These are phyloP conservation scores for Teleogryllus occipitalis DNA, from an alignment of 1,140 invertebrate genomes.

Conservation along the genomic window DNA sequence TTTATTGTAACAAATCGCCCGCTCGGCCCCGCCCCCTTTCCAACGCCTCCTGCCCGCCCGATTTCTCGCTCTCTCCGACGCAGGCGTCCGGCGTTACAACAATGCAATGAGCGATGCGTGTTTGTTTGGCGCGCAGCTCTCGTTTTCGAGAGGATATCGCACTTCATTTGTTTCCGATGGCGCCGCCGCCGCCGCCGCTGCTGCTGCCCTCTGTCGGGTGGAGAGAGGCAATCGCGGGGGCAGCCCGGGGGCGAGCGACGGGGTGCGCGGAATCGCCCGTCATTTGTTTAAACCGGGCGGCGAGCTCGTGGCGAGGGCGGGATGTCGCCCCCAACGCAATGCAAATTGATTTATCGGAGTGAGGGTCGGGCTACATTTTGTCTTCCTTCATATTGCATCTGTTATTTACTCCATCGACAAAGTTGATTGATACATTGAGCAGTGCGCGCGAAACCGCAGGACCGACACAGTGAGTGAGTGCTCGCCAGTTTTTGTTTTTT, in stretches of 20 bases:
- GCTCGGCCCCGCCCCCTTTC: not conserved
- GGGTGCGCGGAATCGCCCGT: not conserved
- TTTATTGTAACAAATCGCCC: not conserved
- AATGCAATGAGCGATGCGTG: not conserved
- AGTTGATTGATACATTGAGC: not conserved
- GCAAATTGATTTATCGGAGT: not conserved
- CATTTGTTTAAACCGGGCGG: not conserved
- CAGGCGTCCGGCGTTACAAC: not conserved
- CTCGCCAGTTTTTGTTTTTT: too few species aligned
- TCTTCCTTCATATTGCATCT: not conserved
- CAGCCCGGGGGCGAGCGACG: not conserved
- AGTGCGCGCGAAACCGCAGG: too few species aligned
- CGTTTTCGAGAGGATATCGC: not conserved
- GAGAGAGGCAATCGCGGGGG: not conserved
- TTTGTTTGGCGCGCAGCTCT: not conserved
- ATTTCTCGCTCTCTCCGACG: not conserved
- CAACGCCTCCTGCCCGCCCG: not conserved
- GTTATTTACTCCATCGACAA: not conserved
- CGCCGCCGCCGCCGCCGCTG: too few species aligned
- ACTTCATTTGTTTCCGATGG: slow-evolving; percentile 1
- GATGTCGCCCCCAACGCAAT: not conserved
- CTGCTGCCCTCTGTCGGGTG: not conserved
- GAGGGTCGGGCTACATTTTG: not conserved
- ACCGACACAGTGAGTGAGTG: too few species aligned
- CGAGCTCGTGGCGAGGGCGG: not conserved